Percentiles rank a stretch among this genome's conserved stretches.
Evolutionary conservation across 2,113 vertebrate species (phyloP).

Genomic region (Heptranchias perlo): DNA sequence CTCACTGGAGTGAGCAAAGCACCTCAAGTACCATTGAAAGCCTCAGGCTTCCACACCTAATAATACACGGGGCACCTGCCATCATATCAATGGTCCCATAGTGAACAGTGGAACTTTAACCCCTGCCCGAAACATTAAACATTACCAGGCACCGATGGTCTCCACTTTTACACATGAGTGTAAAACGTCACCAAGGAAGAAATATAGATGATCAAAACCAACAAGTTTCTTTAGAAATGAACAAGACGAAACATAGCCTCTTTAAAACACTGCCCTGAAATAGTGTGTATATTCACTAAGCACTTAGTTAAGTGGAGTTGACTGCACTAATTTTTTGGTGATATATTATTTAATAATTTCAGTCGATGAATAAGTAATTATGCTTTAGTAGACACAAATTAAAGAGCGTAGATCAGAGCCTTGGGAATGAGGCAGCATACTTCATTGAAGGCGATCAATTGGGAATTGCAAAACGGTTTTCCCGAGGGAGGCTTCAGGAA

Average conservation of each 20-base stretch:
- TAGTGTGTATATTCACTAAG: neutral
- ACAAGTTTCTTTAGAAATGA: too few species aligned
- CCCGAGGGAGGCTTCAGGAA: neutral
- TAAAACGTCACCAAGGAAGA: too few species aligned
- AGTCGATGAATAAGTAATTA: conserved; percentile 20
- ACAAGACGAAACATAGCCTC: neutral
- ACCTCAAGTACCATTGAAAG: neutral
- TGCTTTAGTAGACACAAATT: conserved; percentile 20
- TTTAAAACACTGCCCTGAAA: neutral
- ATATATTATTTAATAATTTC: conserved; percentile 4
- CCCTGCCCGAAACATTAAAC: neutral
- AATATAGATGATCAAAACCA: neutral
- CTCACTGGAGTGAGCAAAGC: neutral
- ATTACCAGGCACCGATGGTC: neutral
- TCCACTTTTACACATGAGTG: neutral
- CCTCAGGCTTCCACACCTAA: neutral
- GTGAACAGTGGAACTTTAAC: neutral
- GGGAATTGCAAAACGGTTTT: neutral
- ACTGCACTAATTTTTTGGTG: conserved; percentile 10
- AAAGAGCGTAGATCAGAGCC: conserved; percentile 15
- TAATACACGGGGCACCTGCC: neutral
- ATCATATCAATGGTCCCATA: neutral
- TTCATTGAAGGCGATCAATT: conserved; percentile 11
- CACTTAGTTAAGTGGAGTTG: neutral
- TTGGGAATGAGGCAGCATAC: neutral